These are phyloP conservation scores for Trichogramma dendrolimi DNA, from an alignment of 2,888 invertebrate species.

Conservation along the genomic window DNA sequence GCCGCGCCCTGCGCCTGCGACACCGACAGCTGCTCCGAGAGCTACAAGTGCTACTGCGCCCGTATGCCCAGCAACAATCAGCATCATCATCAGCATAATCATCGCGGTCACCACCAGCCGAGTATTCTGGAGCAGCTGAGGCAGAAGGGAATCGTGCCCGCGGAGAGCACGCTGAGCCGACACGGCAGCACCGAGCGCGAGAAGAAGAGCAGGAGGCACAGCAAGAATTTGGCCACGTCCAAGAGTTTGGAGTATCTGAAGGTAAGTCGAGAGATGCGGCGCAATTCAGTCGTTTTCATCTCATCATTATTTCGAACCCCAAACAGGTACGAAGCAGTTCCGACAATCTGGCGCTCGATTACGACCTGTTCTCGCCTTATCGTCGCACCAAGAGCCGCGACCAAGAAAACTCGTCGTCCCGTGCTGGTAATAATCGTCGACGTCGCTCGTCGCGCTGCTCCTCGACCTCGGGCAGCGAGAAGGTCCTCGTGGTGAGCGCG, in stretches of 20 bases:
- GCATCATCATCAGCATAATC: slow-evolving; percentile 26
- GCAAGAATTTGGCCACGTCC: slow-evolving; percentile 40
- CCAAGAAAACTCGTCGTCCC: too few relatives aligned
- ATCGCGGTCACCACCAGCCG: slow-evolving; percentile 41
- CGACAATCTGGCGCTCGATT: slow-evolving; percentile 72
- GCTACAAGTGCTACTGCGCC: slow-evolving; percentile 81
- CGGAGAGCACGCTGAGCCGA: slow-evolving; percentile 46
- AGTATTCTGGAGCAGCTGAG: slow-evolving; percentile 55
- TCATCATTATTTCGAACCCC: background rate
- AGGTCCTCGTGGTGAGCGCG: slow-evolving; percentile 54
- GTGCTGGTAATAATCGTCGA: background rate
- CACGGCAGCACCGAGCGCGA: slow-evolving; percentile 40
- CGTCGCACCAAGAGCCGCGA: too few relatives aligned
- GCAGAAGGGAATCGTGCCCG: slow-evolving; percentile 54
- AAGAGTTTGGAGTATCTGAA: slow-evolving; percentile 50
- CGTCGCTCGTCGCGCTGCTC: slow-evolving; percentile 40
- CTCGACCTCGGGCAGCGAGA: slow-evolving; percentile 41
- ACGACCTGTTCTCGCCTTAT: slow-evolving; percentile 62
- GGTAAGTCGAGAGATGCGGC: slow-evolving; percentile 31
- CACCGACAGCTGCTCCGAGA: slow-evolving; percentile 81
- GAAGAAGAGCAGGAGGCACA: slow-evolving; percentile 34
- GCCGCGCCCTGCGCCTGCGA: slow-evolving; percentile 69
- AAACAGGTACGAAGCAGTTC: slow-evolving; percentile 44
- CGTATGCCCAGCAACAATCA: slow-evolving; percentile 28
- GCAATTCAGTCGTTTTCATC: background rate